These are phyloP conservation scores for Pachyramphus minor DNA, from an alignment of 2,113 vertebrate genomes.

Conservation along the genomic window DNA sequence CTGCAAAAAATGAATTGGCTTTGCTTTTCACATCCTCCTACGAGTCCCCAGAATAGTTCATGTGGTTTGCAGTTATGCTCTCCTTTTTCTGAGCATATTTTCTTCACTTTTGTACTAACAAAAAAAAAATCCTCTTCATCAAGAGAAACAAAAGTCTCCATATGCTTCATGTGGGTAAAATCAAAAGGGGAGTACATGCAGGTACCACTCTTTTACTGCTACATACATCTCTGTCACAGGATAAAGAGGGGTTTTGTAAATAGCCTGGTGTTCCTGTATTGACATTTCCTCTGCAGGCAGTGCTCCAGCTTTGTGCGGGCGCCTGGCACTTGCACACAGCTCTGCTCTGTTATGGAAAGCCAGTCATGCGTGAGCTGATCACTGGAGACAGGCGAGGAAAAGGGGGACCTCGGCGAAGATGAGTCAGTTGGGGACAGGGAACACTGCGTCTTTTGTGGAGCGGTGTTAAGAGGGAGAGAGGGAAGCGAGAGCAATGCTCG, in stretches of 20 bases:
- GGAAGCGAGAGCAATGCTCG: neutral
- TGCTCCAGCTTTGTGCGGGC: constrained; percentile 5
- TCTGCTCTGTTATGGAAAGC: constrained; percentile 39
- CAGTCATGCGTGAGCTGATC: constrained; percentile 65
- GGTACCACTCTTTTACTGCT: neutral
- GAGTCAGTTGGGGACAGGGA: constrained; percentile 62
- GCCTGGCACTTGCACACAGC: constrained; percentile 37
- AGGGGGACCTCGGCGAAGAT: constrained; percentile 4
- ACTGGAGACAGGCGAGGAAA: constrained; percentile 40
- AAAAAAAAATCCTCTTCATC: neutral
- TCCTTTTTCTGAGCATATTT: neutral
- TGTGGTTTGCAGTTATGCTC: neutral
- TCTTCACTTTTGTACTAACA: neutral
- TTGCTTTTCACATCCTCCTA: constrained; percentile 33
- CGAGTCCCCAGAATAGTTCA: constrained; percentile 2
- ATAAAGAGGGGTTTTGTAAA: neutral
- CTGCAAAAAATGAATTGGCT: constrained; percentile 20
- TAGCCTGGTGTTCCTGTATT: neutral
- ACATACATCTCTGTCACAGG: neutral
- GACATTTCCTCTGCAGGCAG: constrained; percentile 24
- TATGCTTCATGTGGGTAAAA: neutral
- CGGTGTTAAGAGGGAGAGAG: neutral
- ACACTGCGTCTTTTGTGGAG: constrained; percentile 45
- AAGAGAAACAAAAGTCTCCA: neutral
- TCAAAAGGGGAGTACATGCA: neutral